Evolutionary conservation across 2,113 vertebrate species (phyloP).

Genomic region (Gorsachius goisagi): DNA sequence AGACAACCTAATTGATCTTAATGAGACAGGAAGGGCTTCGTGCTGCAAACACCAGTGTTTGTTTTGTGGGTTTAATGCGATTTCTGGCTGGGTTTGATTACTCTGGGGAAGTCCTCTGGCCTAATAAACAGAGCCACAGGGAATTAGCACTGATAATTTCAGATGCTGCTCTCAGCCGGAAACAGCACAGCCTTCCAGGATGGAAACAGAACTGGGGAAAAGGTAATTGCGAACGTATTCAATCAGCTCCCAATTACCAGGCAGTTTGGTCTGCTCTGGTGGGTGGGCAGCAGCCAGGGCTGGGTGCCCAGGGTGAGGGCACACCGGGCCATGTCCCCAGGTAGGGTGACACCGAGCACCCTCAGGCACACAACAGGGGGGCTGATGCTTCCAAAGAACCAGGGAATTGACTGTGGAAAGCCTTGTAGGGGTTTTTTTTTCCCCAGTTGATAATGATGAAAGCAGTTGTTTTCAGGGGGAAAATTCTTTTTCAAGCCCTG

Average conservation of each 20-base stretch:
- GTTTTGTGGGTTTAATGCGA: slow-evolving; percentile 50
- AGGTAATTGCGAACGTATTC: not conserved
- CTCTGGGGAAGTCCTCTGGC: slow-evolving; percentile 56
- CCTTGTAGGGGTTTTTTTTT: not conserved
- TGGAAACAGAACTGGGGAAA: not conserved
- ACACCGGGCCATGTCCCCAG: accelerated
- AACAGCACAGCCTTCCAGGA: not conserved
- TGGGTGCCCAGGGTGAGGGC: not conserved
- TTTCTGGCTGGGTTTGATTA: slow-evolving; percentile 54
- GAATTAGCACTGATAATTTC: slow-evolving; percentile 40
- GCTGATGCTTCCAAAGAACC: not conserved
- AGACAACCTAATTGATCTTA: slow-evolving; percentile 60
- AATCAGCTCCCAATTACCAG: not conserved
- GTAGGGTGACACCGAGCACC: accelerated
- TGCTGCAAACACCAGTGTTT: slow-evolving; percentile 50
- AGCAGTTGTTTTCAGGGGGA: not conserved
- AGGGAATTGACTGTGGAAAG: not conserved
- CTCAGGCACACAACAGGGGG: accelerated
- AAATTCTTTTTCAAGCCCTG: not conserved
- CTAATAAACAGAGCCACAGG: slow-evolving; percentile 49
- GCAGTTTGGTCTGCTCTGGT: not conserved
- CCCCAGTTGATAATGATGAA: not conserved
- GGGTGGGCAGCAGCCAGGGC: not conserved
- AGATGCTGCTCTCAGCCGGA: slow-evolving; percentile 10
- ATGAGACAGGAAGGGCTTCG: slow-evolving; percentile 55